Base-by-base conservation (phyloP, 2,113 vertebrate genomes). In the Solea senegalensis region DNA sequence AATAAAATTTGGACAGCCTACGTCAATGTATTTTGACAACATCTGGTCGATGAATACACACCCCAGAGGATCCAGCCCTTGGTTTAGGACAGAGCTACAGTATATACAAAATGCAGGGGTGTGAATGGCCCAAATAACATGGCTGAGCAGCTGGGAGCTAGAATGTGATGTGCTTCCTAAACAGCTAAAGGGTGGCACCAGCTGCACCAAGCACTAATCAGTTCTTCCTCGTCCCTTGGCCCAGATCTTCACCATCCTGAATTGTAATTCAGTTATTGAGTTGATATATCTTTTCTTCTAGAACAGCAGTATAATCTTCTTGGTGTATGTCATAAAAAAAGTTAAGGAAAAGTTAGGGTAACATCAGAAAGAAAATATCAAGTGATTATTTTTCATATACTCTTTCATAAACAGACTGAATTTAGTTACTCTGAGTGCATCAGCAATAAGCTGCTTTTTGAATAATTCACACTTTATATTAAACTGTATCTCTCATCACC, bases 81-180 rank as follows among this genome's bases (percentile, higher is more conserved):
- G 28, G 28, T 34, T 34, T 34, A 5, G 28, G 28, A 34, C 28
- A 34, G 28, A 34, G 28, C n/a, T n/a, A n/a, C n/a, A n/a, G n/a
- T n/a, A 34, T 34, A 34, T 34, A 34, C 28, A 34, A 12, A 9
- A 45, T 45, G 2, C 9, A 9, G 44, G 8, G 44, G 9, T 45
- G 8, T 45, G 10, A 10, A 46, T 10, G 7, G 11, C 45, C 10
- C 4, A 13, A 13, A 46, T 46, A 13, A 58, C 55, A 58, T 41
- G 15, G 55, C 40, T 41, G 7, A 41, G n/a, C 55, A 41, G 34
- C n/a, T 39, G 15, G 55, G 55, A 41, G 13, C 28, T 27, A 56
- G 39, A 58, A n/a, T 58, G 55, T 41, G 55, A 58, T 41, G 9
- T 58, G 34, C 15, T 41, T 41, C 34, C 55, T 58, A 58, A 58